phyloP scores from a whole-genome alignment of 2,113 vertebrate genomes.

The Athene noctua region DNA sequence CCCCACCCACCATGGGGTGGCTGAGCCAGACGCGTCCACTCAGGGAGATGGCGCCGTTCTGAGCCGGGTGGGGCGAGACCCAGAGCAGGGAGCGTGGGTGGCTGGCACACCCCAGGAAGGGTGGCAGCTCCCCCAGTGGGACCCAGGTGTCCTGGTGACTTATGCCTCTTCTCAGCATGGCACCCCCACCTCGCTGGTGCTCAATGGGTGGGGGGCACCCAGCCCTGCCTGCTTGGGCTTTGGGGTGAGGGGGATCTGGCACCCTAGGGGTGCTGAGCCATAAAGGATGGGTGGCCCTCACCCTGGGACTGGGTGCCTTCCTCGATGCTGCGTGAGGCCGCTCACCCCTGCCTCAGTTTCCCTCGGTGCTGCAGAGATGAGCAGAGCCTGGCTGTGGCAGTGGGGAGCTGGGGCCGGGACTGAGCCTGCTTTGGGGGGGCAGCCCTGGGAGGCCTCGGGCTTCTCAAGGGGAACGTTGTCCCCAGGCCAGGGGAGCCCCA shows the following conservation, averaged over 20 bases:
- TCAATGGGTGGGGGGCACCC: neutral
- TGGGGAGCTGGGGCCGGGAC: neutral
- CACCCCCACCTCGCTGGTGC: rapidly evolving
- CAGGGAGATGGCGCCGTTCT: neutral
- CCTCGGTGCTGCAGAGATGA: neutral
- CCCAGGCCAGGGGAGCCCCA: neutral
- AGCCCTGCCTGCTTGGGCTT: neutral
- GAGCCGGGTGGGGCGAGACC: neutral
- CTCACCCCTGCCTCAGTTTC: neutral
- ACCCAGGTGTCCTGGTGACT: neutral
- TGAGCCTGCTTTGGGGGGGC: neutral
- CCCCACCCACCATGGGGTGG: no score
- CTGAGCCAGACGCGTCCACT: neutral
- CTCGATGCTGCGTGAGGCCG: neutral
- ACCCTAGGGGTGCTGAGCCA: neutral
- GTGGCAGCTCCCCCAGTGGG: neutral
- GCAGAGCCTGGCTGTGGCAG: rapidly evolving
- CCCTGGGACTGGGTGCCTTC: no score
- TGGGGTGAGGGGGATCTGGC: neutral
- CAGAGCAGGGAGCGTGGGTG: neutral
- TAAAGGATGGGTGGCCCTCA: neutral
- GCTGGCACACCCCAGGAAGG: neutral
- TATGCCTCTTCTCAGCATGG: rapidly evolving
- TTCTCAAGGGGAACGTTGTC: neutral
- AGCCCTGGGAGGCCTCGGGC: neutral